Conservation (phyloP, 2,797 vertebrate species). For the Potorous gilbertii region DNA sequence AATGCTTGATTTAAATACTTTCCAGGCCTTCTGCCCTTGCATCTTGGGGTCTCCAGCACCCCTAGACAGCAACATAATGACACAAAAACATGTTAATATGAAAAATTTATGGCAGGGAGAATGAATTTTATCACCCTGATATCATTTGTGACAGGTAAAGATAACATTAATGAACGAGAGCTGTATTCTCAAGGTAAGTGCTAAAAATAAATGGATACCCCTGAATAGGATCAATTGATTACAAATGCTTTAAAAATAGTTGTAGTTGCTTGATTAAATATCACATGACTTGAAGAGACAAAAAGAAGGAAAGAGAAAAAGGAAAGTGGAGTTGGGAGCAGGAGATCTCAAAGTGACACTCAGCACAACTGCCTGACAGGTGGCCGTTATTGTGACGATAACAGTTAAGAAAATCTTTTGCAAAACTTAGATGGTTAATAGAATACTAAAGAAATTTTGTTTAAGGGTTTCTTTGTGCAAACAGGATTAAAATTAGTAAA, state of each 20-base stretch:
- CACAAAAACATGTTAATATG: neutral
- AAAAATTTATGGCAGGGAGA: neutral
- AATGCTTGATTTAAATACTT: no score
- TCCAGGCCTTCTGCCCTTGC: no score
- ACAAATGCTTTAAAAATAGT: neutral
- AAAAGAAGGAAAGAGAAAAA: neutral
- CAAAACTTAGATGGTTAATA: neutral
- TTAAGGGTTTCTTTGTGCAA: neutral
- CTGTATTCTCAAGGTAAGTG: neutral
- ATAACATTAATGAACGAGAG: neutral
- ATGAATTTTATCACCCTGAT: neutral
- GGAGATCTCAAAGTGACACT: neutral
- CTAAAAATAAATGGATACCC: neutral
- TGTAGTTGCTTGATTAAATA: neutral
- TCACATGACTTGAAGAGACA: neutral
- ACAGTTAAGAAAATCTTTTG: neutral
- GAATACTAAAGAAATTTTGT: neutral
- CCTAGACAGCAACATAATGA: neutral
- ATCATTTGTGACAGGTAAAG: neutral
- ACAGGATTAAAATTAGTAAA: neutral
- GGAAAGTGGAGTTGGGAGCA: neutral
- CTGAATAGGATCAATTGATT: neutral
- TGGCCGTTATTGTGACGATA: neutral
- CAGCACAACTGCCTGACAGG: neutral
- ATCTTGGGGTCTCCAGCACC: no score